Evolutionary conservation across 2,888 invertebrate species (phyloP).

Genomic region (Drosophila paranaensis): DNA sequence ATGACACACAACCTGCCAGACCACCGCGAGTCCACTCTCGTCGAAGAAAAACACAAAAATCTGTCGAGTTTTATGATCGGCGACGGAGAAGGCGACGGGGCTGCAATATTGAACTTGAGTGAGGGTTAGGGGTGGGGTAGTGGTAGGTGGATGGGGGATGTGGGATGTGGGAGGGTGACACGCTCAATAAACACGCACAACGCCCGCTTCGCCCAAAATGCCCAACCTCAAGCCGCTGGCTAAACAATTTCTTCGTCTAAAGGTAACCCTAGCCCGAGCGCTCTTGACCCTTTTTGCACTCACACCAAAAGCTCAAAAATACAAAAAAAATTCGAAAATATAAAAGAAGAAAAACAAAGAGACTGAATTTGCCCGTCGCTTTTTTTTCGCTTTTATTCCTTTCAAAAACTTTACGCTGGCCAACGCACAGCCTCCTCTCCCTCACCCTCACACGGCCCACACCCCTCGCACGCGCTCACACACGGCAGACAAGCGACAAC

Average conservation of each 20-base stretch:
- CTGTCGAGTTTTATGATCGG: slow-evolving; percentile 65
- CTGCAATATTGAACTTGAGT: slow-evolving; percentile 37
- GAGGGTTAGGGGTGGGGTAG: background rate
- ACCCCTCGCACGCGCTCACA: background rate
- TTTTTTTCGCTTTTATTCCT: slow-evolving; percentile 57
- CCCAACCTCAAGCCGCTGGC: slow-evolving; percentile 9
- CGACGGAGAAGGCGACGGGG: slow-evolving; percentile 47
- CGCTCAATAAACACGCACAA: slow-evolving; percentile 63
- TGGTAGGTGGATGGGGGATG: too few species aligned
- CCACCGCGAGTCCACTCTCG: slow-evolving; percentile 15
- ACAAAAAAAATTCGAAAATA: background rate
- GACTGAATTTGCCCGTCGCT: slow-evolving; percentile 40
- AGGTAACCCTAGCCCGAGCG: slow-evolving; percentile 57
- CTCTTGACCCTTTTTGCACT: slow-evolving; percentile 77
- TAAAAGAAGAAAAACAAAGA: slow-evolving; percentile 25
- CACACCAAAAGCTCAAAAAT: slow-evolving; percentile 36
- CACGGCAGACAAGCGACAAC: slow-evolving; percentile 75
- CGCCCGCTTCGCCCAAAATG: background rate
- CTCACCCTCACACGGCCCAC: background rate
- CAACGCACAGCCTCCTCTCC: slow-evolving; percentile 24
- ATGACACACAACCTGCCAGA: slow-evolving; percentile 37
- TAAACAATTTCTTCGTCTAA: slow-evolving; percentile 54
- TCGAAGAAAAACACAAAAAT: slow-evolving; percentile 39
- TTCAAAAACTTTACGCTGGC: slow-evolving; percentile 72
- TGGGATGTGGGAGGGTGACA: background rate